Evolutionary conservation across 2,888 invertebrate genomes (phyloP).

Genomic region (Malthinus seriepunctatus): DNA sequence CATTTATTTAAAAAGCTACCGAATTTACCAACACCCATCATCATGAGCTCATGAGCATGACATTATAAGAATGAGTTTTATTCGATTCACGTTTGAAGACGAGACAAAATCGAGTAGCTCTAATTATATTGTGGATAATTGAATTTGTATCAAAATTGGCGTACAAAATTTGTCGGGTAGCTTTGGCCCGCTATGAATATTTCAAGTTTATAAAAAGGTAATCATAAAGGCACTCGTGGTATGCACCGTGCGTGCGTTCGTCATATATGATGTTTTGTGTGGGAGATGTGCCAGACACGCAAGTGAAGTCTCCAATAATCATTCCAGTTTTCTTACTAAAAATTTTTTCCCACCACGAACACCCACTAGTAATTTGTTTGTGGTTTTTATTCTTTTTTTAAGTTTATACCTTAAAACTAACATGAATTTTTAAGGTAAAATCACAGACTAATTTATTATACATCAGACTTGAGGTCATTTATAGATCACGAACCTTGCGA

Average conservation of each 20-base stretch:
- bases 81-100: not conserved
- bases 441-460: constrained; percentile 7
- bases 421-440: constrained; percentile 11
- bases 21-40: too few species aligned
- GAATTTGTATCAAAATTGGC: constrained; percentile 1
- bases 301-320: constrained; percentile 39
- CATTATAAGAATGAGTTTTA: not conserved
- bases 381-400: constrained; percentile 11
- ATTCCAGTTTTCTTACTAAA: constrained; percentile 40
- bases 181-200: constrained; percentile 1
- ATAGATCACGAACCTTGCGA: not conserved
- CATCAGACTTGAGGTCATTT: not conserved
- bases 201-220: constrained; percentile 22
- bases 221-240: constrained; percentile 42
- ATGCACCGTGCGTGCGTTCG: constrained; percentile 42
- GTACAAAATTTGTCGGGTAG: constrained; percentile 5
- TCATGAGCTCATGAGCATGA: too few species aligned
- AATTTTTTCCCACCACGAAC: constrained; percentile 36
- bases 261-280: constrained; percentile 36
- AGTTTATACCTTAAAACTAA: constrained; percentile 13
- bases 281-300: constrained; percentile 41
- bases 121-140: too few species aligned
- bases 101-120: not conserved
- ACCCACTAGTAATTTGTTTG: constrained; percentile 26
- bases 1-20: too few species aligned